Evolutionary conservation across 2,888 invertebrate species (phyloP).

Genomic region (Hemaris fuciformis): DNA sequence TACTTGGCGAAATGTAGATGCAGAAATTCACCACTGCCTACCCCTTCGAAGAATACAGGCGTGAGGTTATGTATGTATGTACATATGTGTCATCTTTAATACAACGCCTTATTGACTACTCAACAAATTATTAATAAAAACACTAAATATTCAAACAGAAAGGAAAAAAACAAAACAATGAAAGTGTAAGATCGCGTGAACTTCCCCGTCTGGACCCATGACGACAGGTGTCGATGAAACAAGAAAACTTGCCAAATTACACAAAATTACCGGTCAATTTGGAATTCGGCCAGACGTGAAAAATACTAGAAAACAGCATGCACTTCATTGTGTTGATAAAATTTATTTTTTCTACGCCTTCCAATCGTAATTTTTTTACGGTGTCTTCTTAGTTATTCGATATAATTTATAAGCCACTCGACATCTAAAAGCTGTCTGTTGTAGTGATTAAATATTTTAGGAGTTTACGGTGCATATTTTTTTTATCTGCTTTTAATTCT

Average conservation of each 20-base stretch:
- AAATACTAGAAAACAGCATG: conserved; percentile 38
- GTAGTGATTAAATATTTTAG: neutral
- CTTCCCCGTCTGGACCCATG: conserved; percentile 40
- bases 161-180: too few relatives aligned
- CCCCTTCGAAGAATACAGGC: too few relatives aligned
- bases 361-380: neutral
- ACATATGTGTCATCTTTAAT: too few relatives aligned
- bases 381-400: neutral
- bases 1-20: too few relatives aligned
- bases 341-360: conserved; percentile 8
- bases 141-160: too few relatives aligned
- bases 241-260: conserved; percentile 68
- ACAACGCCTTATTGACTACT: too few relatives aligned
- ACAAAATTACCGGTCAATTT: conserved; percentile 62
- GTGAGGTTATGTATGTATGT: too few relatives aligned
- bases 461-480: neutral
- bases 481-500: neutral
- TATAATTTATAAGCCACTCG: neutral
- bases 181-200: neutral
- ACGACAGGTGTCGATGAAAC: conserved; percentile 64
- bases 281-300: conserved; percentile 53
- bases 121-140: too few relatives aligned
- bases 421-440: neutral
- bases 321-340: conserved; percentile 32
- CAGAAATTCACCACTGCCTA: too few relatives aligned